These are phyloP conservation scores for Corella eumyota DNA, from an alignment of 23 tunicate species.

Conservation along the genomic window DNA sequence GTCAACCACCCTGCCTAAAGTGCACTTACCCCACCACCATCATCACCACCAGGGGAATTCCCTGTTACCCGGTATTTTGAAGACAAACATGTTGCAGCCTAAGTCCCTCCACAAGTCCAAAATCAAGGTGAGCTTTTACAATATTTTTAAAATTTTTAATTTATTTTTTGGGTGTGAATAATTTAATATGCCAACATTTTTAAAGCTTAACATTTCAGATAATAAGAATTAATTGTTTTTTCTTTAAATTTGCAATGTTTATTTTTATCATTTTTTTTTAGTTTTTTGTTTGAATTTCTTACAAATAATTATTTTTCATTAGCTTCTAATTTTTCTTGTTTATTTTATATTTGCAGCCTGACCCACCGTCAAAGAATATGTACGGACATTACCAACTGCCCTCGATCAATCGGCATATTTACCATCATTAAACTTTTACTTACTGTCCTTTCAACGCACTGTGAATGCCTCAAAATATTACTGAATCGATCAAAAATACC, in stretches of 20 bases:
- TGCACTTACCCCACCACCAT: conserved; percentile 68
- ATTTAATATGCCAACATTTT: not conserved
- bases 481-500: too few species aligned
- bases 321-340: not conserved
- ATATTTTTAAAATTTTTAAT: too few species aligned
- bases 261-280: too few species aligned
- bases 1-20: conserved; percentile 81
- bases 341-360: conserved; percentile 40
- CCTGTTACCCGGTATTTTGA: conserved; percentile 73
- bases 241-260: too few species aligned
- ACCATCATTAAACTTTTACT: conserved; percentile 49
- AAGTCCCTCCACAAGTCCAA: conserved; percentile 71
- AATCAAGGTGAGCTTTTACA: conserved; percentile 76
- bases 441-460: too few species aligned
- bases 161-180: not conserved
- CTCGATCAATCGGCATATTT: conserved; percentile 78
- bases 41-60: conserved; percentile 37
- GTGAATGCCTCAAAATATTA: too few species aligned
- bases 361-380: conserved; percentile 57
- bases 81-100: conserved; percentile 73
- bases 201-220: too few species aligned
- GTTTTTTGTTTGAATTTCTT: too few species aligned
- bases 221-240: too few species aligned
- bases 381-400: conserved; percentile 98
- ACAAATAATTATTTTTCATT: too few species aligned